A percentile compares a stretch with the other conserved stretches of the same genome.
Evolutionary conservation across 2,113 vertebrate species (phyloP).

Genomic region (Nicator chloris): DNA sequence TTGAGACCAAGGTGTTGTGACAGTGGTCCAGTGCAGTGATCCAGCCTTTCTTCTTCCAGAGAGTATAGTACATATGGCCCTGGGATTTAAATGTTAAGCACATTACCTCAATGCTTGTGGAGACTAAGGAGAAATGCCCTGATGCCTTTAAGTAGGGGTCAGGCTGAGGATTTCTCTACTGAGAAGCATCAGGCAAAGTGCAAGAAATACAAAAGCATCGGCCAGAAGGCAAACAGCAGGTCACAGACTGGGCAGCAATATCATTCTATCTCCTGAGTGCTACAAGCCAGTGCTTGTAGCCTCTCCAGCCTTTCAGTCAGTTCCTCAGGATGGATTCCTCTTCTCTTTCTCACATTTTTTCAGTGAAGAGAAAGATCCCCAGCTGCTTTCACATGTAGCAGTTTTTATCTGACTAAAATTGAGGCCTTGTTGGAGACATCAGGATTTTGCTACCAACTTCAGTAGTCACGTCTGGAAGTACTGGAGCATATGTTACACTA

Average conservation of each 20-base stretch:
- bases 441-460: slow-evolving; percentile 35
- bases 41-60: background rate
- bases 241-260: background rate
- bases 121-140: background rate
- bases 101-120: background rate
- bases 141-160: background rate
- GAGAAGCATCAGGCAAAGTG: background rate
- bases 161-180: background rate
- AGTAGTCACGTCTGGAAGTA: slow-evolving; percentile 26
- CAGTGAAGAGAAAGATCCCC: background rate
- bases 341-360: background rate
- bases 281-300: background rate
- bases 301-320: background rate
- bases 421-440: slow-evolving; percentile 28
- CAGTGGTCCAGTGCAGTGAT: accelerated
- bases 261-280: background rate
- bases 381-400: background rate
- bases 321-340: background rate
- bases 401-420: background rate
- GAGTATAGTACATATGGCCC: background rate
- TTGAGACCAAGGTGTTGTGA: background rate
- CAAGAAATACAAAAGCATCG: background rate
- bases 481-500: slow-evolving; percentile 28
- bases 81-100: background rate
- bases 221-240: background rate